Evolutionary conservation across 2,113 vertebrate genomes (phyloP).

Genomic region (Pandion haliaetus): DNA sequence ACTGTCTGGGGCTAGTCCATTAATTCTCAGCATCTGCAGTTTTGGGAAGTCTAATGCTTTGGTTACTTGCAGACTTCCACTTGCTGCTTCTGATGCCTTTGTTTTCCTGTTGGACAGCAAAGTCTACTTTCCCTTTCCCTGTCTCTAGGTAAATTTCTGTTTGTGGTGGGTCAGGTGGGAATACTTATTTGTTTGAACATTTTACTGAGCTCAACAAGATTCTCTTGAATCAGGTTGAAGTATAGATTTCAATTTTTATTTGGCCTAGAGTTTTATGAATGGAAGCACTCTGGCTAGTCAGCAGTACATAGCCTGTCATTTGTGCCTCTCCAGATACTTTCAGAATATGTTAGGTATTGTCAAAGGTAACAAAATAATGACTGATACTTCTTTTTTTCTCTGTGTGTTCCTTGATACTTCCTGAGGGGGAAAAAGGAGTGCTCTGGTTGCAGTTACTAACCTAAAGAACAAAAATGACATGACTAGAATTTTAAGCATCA

Average conservation of each 20-base stretch:
- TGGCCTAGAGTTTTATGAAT: not conserved
- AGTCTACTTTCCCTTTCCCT: not conserved
- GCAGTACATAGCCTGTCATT: not conserved
- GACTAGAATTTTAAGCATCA: not conserved
- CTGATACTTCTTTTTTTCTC: not conserved
- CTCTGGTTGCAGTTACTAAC: not conserved
- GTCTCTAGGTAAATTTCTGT: not conserved
- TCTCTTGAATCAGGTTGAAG: not conserved
- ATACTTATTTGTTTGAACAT: not conserved
- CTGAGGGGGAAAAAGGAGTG: not conserved
- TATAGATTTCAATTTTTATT: not conserved
- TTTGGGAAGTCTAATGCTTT: not conserved
- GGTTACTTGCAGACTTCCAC: not conserved
- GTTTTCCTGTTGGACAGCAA: not conserved
- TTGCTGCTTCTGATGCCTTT: not conserved
- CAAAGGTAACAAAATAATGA: not conserved
- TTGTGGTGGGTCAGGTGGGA: not conserved
- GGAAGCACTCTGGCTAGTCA: not conserved
- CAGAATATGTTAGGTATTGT: not conserved
- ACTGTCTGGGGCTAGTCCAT: not conserved
- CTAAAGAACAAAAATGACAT: not conserved
- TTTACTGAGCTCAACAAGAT: not conserved
- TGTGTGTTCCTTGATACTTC: not conserved
- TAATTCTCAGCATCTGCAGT: not conserved
- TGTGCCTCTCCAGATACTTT: not conserved